These are phyloP conservation scores for Cosmorhoe ocellata DNA, from an alignment of 2,888 invertebrate genomes.

Conservation along the genomic window DNA sequence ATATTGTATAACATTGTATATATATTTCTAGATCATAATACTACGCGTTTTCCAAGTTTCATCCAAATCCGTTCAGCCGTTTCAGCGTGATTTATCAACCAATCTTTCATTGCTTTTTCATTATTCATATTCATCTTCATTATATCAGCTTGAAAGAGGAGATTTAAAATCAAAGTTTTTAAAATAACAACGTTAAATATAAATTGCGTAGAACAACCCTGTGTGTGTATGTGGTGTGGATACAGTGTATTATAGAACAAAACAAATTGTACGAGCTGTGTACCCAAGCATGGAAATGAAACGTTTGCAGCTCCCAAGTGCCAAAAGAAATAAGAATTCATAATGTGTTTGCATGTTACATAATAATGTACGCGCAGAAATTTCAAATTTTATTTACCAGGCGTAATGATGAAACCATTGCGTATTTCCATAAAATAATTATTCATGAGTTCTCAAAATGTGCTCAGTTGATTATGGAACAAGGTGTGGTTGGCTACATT, in stretches of 20 bases:
- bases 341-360: slow-evolving; percentile 11
- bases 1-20: no score
- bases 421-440: slow-evolving; percentile 53
- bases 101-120: no score
- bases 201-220: no score
- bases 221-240: no score
- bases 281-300: slow-evolving; percentile 13
- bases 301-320: slow-evolving; percentile 9
- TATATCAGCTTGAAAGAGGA: no score
- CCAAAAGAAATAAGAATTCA: slow-evolving; percentile 8
- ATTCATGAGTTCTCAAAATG: slow-evolving; percentile 63
- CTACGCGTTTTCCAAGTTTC: no score
- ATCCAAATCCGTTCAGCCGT: no score
- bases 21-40: no score
- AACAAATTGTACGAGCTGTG: slow-evolving; percentile 10
- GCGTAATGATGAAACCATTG: slow-evolving; percentile 46
- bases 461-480: slow-evolving; percentile 62
- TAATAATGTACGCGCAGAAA: slow-evolving; percentile 4
- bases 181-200: no score
- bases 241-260: slow-evolving; percentile 2
- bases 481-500: slow-evolving; percentile 65
- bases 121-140: no score
- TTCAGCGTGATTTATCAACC: no score
- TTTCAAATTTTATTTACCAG: slow-evolving; percentile 12
- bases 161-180: no score